phyloP scores from a whole-genome alignment of 2,113 vertebrate genomes.

The Ophiodon elongatus region DNA sequence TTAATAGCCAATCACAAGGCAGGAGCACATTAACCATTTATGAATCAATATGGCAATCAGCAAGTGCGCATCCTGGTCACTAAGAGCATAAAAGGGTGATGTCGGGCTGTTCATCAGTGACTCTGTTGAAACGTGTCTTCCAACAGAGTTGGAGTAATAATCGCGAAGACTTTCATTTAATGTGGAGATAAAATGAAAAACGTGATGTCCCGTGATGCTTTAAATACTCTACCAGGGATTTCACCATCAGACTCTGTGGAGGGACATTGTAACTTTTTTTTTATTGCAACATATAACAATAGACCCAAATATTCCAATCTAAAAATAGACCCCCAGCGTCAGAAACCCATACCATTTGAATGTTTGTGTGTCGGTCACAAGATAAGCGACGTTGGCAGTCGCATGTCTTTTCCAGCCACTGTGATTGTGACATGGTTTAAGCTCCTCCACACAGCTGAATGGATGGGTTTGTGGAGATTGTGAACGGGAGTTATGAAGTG shows the following conservation, averaged over 20 bases:
- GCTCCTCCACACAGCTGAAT: constrained; percentile 13
- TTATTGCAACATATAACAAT: constrained; percentile 11
- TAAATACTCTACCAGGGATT: neutral
- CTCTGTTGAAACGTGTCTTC: neutral
- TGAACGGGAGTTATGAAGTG: constrained; percentile 45
- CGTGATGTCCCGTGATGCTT: neutral
- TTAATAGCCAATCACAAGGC: constrained; percentile 45
- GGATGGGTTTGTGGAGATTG: constrained; percentile 18
- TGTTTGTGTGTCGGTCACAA: neutral
- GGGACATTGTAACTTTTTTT: neutral
- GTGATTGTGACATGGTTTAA: constrained; percentile 35
- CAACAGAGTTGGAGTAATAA: neutral
- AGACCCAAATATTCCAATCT: constrained; percentile 25
- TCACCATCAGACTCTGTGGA: neutral
- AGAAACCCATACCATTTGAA: constrained; percentile 15
- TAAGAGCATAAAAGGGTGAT: constrained; percentile 13
- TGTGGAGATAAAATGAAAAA: neutral
- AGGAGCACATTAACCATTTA: constrained; percentile 31
- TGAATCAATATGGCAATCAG: constrained; percentile 54
- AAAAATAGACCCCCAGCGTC: constrained; percentile 26
- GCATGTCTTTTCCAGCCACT: constrained; percentile 23
- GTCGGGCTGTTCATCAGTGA: neutral
- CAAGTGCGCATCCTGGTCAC: constrained; percentile 28
- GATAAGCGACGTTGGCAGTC: constrained; percentile 23
- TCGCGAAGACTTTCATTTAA: neutral